Percentiles rank a stretch among this genome's conserved stretches.
Evolutionary conservation across 2,797 vertebrate genomes (phyloP).

Genomic region (Danio choprae): DNA sequence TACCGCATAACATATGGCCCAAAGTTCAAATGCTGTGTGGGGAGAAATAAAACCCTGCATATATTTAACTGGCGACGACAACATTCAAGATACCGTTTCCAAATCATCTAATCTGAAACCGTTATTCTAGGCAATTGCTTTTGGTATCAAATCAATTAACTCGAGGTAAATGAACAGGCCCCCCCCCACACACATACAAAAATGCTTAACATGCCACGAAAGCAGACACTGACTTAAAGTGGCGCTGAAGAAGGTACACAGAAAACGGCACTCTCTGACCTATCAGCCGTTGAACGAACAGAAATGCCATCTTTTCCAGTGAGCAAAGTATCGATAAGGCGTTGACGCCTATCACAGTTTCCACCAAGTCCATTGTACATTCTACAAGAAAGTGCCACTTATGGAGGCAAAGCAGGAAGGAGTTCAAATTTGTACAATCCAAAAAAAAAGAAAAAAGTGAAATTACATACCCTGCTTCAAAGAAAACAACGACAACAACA

Average conservation of each 20-base stretch:
- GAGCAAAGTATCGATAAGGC: constrained; percentile 45
- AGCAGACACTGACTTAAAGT: constrained; percentile 36
- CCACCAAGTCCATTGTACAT: constrained; percentile 77
- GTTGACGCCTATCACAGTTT: constrained; percentile 75
- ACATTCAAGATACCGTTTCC: constrained; percentile 38
- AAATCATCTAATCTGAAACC: constrained; percentile 13
- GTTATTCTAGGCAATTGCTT: constrained; percentile 26
- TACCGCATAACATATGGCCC: constrained; percentile 47
- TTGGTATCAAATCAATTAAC: constrained; percentile 41
- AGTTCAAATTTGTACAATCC: constrained; percentile 33
- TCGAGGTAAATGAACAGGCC: constrained; percentile 41
- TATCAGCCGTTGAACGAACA: neutral
- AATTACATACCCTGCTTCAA: constrained; percentile 34
- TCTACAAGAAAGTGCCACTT: constrained; percentile 74
- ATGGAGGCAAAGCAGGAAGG: constrained; percentile 54
- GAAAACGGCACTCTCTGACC: constrained; percentile 28
- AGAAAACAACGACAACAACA: neutral
- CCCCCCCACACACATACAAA: constrained; percentile 19
- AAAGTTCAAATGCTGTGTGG: constrained; percentile 37
- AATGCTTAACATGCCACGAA: constrained; percentile 37
- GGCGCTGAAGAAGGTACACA: constrained; percentile 36
- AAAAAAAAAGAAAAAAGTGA: constrained; percentile 29
- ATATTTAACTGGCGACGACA: constrained; percentile 18
- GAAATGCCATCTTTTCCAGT: constrained; percentile 37
- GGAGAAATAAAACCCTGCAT: constrained; percentile 42